Evolutionary conservation across 2,797 vertebrate genomes (phyloP).

Genomic region (Spheniscus humboldti): DNA sequence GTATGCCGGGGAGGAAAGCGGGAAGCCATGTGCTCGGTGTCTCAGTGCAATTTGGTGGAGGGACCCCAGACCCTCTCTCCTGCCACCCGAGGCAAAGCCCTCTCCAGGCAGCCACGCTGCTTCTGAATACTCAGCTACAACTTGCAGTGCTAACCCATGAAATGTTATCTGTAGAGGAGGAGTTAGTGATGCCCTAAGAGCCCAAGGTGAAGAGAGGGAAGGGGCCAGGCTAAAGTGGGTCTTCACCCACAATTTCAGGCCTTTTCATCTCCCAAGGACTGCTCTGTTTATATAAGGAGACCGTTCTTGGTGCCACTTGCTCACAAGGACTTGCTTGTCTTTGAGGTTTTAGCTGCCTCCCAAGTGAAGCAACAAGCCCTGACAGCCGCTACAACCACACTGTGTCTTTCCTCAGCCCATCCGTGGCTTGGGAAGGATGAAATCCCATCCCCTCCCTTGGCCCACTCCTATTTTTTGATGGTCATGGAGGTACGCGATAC

Average conservation of each 20-base stretch:
- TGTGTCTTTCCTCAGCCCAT: fast-evolving
- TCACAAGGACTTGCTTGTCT: background rate
- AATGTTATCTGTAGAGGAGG: background rate
- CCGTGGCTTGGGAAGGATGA: background rate
- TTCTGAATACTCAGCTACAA: background rate
- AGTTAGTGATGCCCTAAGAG: background rate
- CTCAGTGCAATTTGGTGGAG: fast-evolving
- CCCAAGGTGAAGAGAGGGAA: background rate
- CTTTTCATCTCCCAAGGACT: background rate
- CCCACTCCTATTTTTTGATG: background rate
- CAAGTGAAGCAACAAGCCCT: background rate
- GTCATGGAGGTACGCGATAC: background rate
- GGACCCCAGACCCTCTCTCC: background rate
- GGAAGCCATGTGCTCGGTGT: background rate
- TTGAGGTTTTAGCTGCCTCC: background rate
- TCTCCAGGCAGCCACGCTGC: background rate
- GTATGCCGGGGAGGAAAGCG: fast-evolving
- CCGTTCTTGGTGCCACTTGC: background rate
- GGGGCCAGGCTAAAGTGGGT: background rate
- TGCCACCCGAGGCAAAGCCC: background rate
- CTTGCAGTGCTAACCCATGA: background rate
- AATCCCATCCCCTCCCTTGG: background rate
- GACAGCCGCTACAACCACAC: background rate
- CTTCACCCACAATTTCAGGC: background rate
- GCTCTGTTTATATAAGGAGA: background rate